Evolutionary conservation across 35 echinoderm and acorn worm species (phyloP).

Genomic region (Stichopus chloronotus): DNA sequence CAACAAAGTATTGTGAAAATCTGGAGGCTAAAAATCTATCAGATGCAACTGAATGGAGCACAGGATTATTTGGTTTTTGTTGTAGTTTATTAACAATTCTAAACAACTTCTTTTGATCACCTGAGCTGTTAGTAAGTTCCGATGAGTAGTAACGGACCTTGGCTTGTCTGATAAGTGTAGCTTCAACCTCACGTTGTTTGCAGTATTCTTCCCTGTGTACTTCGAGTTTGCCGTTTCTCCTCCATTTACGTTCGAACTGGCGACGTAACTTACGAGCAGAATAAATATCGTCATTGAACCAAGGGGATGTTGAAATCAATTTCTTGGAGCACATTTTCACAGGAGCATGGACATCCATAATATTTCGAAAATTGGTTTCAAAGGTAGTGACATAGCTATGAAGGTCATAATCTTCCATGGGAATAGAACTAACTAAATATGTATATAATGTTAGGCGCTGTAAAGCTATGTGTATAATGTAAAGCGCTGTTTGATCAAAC

Average conservation of each 20-base stretch:
- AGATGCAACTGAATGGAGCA: constrained; percentile 8
- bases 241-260: constrained; percentile 21
- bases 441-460: no score
- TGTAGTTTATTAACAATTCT: constrained; percentile 62
- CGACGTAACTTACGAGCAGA: constrained; percentile 16
- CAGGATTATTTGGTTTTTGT: constrained; percentile 14
- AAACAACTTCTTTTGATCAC: constrained; percentile 70
- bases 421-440: no score
- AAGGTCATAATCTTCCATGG: no score
- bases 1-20: constrained; percentile 24
- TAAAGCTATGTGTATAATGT: no score
- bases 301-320: neutral
- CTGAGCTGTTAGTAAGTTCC: constrained; percentile 20
- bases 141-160: constrained; percentile 48
- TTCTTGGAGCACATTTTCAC: no score
- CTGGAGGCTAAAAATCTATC: constrained; percentile 17
- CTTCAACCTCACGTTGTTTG: constrained; percentile 23
- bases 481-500: no score
- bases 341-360: no score
- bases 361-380: no score
- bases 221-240: neutral
- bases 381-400: no score
- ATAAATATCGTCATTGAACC: neutral
- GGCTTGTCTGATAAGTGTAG: neutral
- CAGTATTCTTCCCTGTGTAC: constrained; percentile 13